Percentiles rank a stretch among this genome's conserved stretches.
phyloP scores from a whole-genome alignment of 2,888 invertebrate species.

The Drosophila meridiana region DNA sequence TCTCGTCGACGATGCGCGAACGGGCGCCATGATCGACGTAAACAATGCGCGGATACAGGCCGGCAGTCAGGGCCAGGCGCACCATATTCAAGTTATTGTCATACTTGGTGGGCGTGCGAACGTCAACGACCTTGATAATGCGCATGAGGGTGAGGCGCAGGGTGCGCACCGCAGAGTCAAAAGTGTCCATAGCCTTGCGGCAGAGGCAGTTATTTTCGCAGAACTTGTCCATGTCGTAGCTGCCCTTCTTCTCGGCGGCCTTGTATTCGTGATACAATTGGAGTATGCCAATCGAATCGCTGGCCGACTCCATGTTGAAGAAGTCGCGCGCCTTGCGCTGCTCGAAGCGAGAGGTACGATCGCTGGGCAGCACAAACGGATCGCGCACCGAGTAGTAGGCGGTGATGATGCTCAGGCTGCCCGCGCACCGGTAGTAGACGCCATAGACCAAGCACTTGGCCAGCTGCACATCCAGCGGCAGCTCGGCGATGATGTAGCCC shows the following conservation, averaged over 20 bases:
- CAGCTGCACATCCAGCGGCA: conserved; percentile 95
- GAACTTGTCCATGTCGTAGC: conserved; percentile 42
- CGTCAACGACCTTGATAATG: conserved; percentile 86
- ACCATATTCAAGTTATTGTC: conserved; percentile 91
- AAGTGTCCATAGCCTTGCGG: conserved; percentile 93
- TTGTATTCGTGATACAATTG: conserved; percentile 92
- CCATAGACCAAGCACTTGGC: conserved; percentile 97
- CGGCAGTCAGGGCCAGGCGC: conserved; percentile 94
- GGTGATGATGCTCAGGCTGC: conserved; percentile 96
- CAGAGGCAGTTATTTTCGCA: conserved; percentile 72
- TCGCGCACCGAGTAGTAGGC: conserved; percentile 92
- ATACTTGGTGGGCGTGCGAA: conserved; percentile 17
- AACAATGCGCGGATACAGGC: conserved; percentile 95
- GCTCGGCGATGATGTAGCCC: conserved; percentile 94
- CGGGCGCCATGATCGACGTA: conserved; percentile 87
- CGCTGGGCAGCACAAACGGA: conserved; percentile 91
- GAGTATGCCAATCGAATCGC: conserved; percentile 95
- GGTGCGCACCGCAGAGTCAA: conserved; percentile 93
- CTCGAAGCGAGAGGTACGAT: conserved; percentile 86
- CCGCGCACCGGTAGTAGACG: conserved; percentile 95
- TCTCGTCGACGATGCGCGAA: conserved; percentile 88
- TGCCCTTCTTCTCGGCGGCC: conserved; percentile 85
- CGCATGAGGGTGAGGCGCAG: conserved; percentile 92
- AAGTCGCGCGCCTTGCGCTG: conserved; percentile 89
- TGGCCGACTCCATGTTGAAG: conserved; percentile 91